A percentile compares a stretch with the other conserved stretches of the same genome.
These are phyloP conservation scores for Craniophora ligustri DNA, from an alignment of 2,888 invertebrate genomes.

Conservation along the genomic window DNA sequence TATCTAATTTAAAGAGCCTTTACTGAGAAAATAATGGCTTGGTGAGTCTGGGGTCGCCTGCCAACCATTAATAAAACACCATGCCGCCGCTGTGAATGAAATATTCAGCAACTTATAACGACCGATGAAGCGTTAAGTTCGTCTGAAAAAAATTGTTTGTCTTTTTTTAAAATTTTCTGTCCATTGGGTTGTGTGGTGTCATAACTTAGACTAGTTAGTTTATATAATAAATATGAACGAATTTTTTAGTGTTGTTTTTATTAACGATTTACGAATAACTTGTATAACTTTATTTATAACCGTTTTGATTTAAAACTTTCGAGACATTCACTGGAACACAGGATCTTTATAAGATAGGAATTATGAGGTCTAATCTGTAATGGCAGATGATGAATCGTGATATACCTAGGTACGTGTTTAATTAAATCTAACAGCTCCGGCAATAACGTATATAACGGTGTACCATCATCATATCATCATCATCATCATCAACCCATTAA, in stretches of 20 bases:
- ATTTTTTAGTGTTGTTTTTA: not conserved
- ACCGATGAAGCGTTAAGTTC: conserved; percentile 8
- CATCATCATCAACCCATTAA: no score
- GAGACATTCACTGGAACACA: no score
- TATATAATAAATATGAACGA: not conserved
- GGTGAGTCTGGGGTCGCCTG: conserved; percentile 6
- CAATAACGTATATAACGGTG: no score
- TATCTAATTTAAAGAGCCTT: conserved; percentile 15
- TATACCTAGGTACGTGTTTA: no score
- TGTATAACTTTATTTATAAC: no score
- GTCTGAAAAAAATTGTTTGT: not conserved
- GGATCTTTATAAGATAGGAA: no score
- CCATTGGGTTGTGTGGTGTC: conserved; percentile 1
- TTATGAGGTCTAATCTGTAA: no score
- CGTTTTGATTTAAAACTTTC: no score
- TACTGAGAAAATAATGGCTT: conserved; percentile 28
- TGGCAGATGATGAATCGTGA: no score
- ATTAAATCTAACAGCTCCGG: no score
- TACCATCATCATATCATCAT: no score
- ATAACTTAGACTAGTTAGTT: not conserved
- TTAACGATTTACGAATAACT: no score
- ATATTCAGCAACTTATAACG: conserved; percentile 25
- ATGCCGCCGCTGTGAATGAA: conserved; percentile 24
- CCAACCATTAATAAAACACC: conserved; percentile 25
- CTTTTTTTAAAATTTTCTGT: conserved; percentile 7